Evolutionary conservation across 2,888 invertebrate species (phyloP).

Genomic region (Geophilus truncorum): DNA sequence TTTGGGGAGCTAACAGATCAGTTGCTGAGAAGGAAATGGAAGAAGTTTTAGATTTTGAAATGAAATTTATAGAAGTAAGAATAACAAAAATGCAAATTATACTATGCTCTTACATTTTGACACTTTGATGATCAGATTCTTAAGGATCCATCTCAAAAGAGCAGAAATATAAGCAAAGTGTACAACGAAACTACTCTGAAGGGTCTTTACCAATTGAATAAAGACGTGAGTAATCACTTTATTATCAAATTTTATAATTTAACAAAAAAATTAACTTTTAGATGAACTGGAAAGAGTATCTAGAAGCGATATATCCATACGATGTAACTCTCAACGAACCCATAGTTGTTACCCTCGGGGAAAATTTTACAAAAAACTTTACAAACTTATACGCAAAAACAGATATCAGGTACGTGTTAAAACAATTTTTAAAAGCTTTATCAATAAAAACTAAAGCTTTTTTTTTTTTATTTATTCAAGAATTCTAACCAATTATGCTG

Average conservation of each 20-base stretch:
- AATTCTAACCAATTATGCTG: not conserved
- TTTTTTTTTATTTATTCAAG: not conserved
- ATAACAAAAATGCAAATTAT: too few species aligned
- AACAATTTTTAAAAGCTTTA: not conserved
- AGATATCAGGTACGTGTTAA: not conserved
- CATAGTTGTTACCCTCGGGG: not conserved
- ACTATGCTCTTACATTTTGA: not conserved
- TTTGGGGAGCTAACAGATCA: conserved; percentile 71
- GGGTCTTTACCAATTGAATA: not conserved
- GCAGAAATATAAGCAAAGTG: not conserved
- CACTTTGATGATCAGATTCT: not conserved
- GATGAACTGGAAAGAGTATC: conserved; percentile 17
- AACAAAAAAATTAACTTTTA: not conserved
- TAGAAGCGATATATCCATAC: not conserved
- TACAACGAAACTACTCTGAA: not conserved
- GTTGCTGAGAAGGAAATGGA: conserved; percentile 65
- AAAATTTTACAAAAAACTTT: not conserved
- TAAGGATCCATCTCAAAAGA: not conserved
- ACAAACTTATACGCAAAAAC: not conserved
- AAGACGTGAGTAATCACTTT: not conserved
- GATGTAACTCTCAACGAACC: not conserved
- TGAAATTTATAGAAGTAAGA: conserved; percentile 82
- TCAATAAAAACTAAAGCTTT: not conserved
- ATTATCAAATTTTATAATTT: too few species aligned
- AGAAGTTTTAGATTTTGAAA: conserved; percentile 81